phyloP scores from a whole-genome alignment of 2,113 vertebrate species.

The Rhinolophus ferrumequinum region DNA sequence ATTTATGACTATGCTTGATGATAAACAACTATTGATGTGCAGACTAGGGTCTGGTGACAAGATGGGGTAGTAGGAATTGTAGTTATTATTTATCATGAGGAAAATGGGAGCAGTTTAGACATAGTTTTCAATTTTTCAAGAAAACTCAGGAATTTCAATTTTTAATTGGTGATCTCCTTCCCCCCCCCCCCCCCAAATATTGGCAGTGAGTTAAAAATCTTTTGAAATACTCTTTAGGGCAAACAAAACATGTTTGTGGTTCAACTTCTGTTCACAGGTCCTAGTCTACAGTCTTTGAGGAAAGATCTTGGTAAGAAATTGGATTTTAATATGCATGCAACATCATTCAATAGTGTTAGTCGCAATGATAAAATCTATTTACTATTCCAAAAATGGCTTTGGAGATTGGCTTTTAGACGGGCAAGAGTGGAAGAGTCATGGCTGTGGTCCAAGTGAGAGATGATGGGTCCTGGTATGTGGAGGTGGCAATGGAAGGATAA shows the following conservation, averaged over 20 bases:
- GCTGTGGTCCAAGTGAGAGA: neutral
- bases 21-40: neutral
- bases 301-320: neutral
- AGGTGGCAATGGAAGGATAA: neutral
- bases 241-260: neutral
- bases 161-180: neutral
- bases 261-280: neutral
- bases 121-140: constrained; percentile 14
- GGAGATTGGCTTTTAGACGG: neutral
- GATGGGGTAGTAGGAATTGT: neutral
- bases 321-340: neutral
- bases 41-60: neutral
- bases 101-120: neutral
- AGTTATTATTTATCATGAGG: neutral
- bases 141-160: neutral
- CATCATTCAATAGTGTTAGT: neutral
- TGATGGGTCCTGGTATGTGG: neutral
- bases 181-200: no score
- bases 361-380: neutral
- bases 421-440: neutral
- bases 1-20: neutral
- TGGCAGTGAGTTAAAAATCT: neutral
- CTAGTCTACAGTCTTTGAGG: neutral
- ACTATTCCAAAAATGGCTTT: neutral
- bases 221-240: neutral